Base-by-base conservation (phyloP, 2,113 vertebrate species). In the Eurypyga helias region DNA sequence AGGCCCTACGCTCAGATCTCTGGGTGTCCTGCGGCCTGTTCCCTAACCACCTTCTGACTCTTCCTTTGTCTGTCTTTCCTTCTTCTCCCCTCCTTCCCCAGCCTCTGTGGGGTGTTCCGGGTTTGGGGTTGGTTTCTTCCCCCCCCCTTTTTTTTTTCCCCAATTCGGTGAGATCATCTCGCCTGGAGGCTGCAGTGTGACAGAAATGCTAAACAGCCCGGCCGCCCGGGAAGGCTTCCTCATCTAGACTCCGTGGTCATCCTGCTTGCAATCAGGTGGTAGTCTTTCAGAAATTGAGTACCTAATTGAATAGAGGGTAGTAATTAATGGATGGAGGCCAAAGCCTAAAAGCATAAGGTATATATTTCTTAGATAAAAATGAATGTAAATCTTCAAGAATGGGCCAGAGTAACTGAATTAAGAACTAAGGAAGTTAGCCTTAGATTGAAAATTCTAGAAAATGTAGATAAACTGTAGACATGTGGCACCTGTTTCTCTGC, bases 111-210 rank as follows among this genome's bases (percentile, higher is more conserved):
- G 10, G 11, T 11, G 17, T 52, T 55, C 29, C 72, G 23, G 26
- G 36, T 28, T 66, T 62, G 19, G 4, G 7, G 3, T 8, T 31
- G 17, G 9, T 10, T 28, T 5, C 13, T 3, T 3, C 10, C 3
- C 15, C 7, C 28, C 10, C 6, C 28, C 28, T 9, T 29, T 34
- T 31, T 28, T 38, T 64, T 28, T 49, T 9, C 24, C 6, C 11
- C 2, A 24, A 29, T 46, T 83, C 25, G 29, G 76, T 93, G 90
- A 94, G 80, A 80, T 93, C 82, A 73, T 69, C 55, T n/a, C 28
- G 28, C 67, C 60, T 36, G 85, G 76, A 93, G 78, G 70, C 71
- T 83, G 87, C 69, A 7, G 0, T 85, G 92, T 90, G 93, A 94
- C 62, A 89, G 87, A 90, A 94, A 83, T 90, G 43, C 26, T 80